Evolutionary conservation across 2,797 vertebrate species (phyloP).

Genomic region (Lemur catta): DNA sequence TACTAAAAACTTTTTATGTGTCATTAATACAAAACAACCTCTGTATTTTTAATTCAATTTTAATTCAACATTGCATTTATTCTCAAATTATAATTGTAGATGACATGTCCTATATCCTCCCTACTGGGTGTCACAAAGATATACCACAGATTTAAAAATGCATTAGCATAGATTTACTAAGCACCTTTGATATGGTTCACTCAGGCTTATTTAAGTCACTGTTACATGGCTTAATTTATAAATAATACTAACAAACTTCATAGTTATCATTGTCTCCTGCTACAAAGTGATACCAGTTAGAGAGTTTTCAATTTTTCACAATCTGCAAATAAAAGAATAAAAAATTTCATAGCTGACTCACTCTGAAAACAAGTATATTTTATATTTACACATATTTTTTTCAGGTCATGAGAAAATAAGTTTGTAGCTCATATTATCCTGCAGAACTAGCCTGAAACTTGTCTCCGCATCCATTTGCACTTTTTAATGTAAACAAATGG

Average conservation of each 20-base stretch:
- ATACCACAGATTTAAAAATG: neutral
- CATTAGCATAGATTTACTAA: neutral
- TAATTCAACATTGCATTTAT: neutral
- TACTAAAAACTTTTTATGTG: neutral
- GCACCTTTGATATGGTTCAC: neutral
- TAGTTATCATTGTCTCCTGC: neutral
- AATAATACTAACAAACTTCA: neutral
- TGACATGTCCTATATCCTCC: neutral
- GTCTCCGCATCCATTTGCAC: neutral
- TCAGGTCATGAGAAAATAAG: neutral
- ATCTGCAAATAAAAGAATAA: neutral
- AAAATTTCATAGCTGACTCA: neutral
- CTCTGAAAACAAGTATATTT: neutral
- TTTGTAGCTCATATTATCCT: neutral
- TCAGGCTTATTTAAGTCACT: neutral
- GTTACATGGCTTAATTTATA: neutral
- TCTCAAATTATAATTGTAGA: neutral
- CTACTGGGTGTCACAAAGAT: neutral
- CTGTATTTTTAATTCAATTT: neutral
- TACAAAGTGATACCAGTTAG: neutral
- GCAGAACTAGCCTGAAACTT: neutral
- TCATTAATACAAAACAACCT: neutral
- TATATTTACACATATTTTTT: neutral
- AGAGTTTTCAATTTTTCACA: neutral
- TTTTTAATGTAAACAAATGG: neutral